Evolutionary conservation across 2,113 vertebrate species (phyloP), one percentile per base, ranked within the genome.

Genomic region (Pica pica): DNA sequence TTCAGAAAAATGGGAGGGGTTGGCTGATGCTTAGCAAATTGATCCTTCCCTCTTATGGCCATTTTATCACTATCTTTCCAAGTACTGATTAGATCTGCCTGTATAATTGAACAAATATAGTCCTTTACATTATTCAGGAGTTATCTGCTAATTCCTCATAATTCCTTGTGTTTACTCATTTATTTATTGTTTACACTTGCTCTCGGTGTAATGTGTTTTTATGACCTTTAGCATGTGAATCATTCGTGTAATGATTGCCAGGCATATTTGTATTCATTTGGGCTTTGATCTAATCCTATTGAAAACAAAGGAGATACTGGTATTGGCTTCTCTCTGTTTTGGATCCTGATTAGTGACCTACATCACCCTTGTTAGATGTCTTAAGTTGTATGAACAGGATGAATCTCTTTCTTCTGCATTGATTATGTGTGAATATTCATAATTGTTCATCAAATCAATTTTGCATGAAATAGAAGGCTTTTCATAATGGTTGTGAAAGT

Each of bases 361-460:
- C 76, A 82, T 89, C 69, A 55, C 21, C 39, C 39, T 78, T 20
- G 26, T 70, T 73, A 76, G 46, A 53, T 75, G 21, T 26, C 63
- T 94, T 73, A 65, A 90, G 26, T 33, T 87, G 22, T 37, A 49
- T 80, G 73, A 93, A 69, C 78, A 93, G 44, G 67, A 64, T 73
- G 19, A 71, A 71, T 74, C 20, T 82, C 56, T 55, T 52, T 85
- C 33, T 46, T 83, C 55, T 85, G 67, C 28, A 74, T 61, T 85
- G 75, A 87, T 87, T 92, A 83, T 2, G 3, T 80, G 70, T 90
- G 79, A 87, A 85, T 93, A 94, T 90, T 91, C 46, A 42, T 90
- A 85, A 90, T 65, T 93, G 57, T 88, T 88, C 90, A 92, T 82
- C 63, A 68, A 88, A 92, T 92, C 50, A 80, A 69, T 91, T 95